Evolutionary conservation across 1,140 invertebrate species (phyloP).

Genomic region (Teleogryllus occipitalis): DNA sequence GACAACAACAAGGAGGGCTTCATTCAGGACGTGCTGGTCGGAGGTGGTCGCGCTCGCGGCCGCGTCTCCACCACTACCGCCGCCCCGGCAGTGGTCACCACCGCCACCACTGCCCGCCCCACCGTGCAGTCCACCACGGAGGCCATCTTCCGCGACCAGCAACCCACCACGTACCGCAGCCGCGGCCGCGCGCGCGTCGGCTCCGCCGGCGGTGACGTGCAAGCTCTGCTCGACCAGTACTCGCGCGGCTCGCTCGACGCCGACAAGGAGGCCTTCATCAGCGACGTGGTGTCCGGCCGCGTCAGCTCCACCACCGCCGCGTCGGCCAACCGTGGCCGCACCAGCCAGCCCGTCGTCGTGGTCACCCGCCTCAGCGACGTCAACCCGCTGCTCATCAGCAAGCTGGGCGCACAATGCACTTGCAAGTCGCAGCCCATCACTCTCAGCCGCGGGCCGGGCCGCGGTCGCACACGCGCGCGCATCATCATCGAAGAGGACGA

Average conservation of each 20-base stretch:
- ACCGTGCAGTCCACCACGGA: neutral
- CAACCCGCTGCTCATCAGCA: constrained; percentile 56
- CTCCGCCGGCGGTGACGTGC: neutral
- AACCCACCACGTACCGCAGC: neutral
- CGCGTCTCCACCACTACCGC: neutral
- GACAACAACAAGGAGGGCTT: constrained; percentile 19
- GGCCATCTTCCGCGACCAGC: neutral
- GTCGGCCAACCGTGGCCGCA: neutral
- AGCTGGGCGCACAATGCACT: constrained; percentile 63
- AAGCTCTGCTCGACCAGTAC: neutral
- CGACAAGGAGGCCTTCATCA: neutral
- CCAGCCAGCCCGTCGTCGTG: constrained; percentile 37
- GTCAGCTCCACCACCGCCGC: neutral
- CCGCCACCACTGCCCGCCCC: neutral
- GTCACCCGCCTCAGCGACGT: constrained; percentile 50
- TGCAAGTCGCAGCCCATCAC: constrained; percentile 43
- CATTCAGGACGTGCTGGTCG: constrained; percentile 12
- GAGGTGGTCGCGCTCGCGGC: neutral
- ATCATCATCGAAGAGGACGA: neutral
- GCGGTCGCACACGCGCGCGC: too few relatives aligned
- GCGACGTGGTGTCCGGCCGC: neutral
- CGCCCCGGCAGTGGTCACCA: neutral
- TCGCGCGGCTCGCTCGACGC: neutral
- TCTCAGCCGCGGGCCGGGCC: neutral
- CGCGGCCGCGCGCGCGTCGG: too few relatives aligned